phyloP scores from a whole-genome alignment of 2,113 vertebrate genomes.

The Mustela lutreola region DNA sequence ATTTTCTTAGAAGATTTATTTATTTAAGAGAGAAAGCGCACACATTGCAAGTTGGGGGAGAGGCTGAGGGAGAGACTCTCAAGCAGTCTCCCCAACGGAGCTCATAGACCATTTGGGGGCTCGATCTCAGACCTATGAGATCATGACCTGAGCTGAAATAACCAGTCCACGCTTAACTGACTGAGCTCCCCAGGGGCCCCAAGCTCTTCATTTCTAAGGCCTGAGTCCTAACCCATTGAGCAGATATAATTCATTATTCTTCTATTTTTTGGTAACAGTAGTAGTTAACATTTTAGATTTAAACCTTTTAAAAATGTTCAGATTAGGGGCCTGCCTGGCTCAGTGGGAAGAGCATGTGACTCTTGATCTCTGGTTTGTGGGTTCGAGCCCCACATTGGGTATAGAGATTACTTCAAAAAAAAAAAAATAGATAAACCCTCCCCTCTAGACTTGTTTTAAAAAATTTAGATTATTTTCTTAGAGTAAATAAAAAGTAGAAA shows the following conservation, averaged over 20 bases:
- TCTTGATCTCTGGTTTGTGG: neutral
- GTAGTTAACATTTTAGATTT: neutral
- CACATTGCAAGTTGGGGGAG: neutral
- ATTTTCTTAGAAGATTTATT: neutral
- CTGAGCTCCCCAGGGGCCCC: neutral
- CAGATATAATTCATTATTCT: neutral
- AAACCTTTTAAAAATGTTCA: neutral
- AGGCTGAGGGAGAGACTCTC: neutral
- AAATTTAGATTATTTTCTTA: neutral
- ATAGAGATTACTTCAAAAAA: neutral
- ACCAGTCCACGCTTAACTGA: neutral
- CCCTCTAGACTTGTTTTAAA: neutral
- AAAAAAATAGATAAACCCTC: too few relatives aligned
- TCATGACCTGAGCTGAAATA: neutral
- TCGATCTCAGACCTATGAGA: neutral
- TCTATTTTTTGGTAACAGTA: conserved; percentile 16
- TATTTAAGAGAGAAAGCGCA: neutral
- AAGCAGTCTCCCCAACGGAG: neutral
- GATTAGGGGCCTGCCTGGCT: neutral
- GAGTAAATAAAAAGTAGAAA: conserved; percentile 19
- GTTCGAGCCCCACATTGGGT: neutral
- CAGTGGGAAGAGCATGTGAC: neutral
- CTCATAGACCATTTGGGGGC: neutral
- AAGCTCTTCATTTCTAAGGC: neutral
- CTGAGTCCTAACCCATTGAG: neutral